Evolutionary conservation across 2,113 vertebrate genomes (phyloP), one percentile per base, ranked within the genome.

Genomic region (Atlantisia rogersi): DNA sequence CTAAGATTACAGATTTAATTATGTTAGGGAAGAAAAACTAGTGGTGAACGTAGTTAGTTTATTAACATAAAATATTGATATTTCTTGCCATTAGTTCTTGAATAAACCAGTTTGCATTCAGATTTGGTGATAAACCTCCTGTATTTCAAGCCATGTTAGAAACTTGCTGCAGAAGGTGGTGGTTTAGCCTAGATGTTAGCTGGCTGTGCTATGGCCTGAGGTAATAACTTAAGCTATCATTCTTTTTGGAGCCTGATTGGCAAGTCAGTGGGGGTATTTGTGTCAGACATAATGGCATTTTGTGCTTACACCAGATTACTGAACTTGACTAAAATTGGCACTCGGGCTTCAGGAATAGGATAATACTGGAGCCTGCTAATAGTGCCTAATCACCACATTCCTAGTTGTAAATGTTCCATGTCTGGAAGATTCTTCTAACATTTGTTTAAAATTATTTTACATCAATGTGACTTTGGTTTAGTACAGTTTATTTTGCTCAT

Each of bases 221-320:
- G 81, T 81, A 83, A 64, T 64, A 94, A 95, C 52, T 94, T 82
- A 55, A 94, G 58, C 77, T 90, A 29, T 92, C 17, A 7, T 84
- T 75, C 56, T 86, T 69, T 78, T 79, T 46, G 68, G 44, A 77
- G 86, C 81, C 89, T 90, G 82, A 89, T 48, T 90, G 87, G 87
- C 93, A 94, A 59, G 31, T 87, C 79, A 37, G 19, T 73, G 65
- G 91, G 84, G 69, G 78, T 86, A 76, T 95, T 95, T 90, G 93
- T 85, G 78, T 95, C 87, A 95, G 94, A 86, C 31, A 75, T 89
- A 92, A 95, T 89, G 84, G 62, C 77, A 84, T 96, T 95, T 94
- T 87, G 91, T 92, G 78, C 87, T 97, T 91, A 88, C 65, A 52
- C n/a, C 46, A 71, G 79, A 92, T 95, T 94, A 85, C 90, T 94